These are phyloP conservation scores for Cephus spinipes DNA, from an alignment of 2,888 invertebrate species.

Conservation along the genomic window DNA sequence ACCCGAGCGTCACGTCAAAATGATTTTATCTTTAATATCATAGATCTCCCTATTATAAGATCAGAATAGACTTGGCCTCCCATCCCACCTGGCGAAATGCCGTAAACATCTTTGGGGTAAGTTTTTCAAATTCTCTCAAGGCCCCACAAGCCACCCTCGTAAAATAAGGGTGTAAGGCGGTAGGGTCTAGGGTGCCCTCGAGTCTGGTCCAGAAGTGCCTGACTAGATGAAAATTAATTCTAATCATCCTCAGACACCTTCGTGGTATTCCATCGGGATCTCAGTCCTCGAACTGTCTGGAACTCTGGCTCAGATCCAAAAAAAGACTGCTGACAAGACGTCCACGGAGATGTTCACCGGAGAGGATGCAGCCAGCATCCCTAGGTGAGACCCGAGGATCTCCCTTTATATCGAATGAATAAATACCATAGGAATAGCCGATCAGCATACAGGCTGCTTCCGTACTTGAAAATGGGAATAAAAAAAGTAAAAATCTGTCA, in stretches of 20 bases:
- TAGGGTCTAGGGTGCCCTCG: background rate
- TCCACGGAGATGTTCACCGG: conserved; percentile 13
- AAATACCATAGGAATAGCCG: background rate
- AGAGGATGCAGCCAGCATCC: background rate
- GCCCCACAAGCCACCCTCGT: background rate
- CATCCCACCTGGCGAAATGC: background rate
- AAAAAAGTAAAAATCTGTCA: background rate
- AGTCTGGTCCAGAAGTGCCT: background rate
- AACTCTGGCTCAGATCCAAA: conserved; percentile 33
- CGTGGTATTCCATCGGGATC: background rate
- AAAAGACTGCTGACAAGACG: conserved; percentile 41
- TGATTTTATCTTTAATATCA: background rate
- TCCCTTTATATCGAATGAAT: background rate
- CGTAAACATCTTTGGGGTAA: background rate
- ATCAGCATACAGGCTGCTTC: background rate
- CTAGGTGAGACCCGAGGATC: background rate
- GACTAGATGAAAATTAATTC: conserved; percentile 2
- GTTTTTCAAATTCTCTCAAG: background rate
- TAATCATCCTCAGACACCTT: conserved; percentile 3
- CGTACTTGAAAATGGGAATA: background rate
- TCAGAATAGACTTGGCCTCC: background rate
- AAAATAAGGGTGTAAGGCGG: background rate
- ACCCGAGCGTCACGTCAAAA: background rate
- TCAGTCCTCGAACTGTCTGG: background rate
- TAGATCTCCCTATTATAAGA: background rate